Evolutionary conservation across 2,888 invertebrate species (phyloP).

Genomic region (Phoronis australis): DNA sequence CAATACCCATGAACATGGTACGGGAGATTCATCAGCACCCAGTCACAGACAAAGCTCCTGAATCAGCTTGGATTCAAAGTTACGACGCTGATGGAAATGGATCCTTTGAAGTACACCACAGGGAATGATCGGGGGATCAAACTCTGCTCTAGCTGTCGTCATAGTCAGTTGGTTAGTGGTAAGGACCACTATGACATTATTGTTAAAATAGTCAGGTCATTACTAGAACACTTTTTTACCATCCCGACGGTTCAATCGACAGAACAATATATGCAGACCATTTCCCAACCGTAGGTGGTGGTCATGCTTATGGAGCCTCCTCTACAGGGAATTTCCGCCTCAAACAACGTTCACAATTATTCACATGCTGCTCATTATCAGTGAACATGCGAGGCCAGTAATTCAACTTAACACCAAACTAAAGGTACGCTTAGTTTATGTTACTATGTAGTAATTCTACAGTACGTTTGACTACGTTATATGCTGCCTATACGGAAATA

Average conservation of each 20-base stretch:
- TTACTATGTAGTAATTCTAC: no score
- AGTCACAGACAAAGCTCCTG: slow-evolving; percentile 10
- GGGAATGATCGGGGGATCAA: slow-evolving; percentile 9
- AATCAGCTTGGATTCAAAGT: slow-evolving; percentile 13
- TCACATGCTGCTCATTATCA: slow-evolving; percentile 3
- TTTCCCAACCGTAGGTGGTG: no score
- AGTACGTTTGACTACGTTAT: no score
- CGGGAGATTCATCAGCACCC: slow-evolving; percentile 7
- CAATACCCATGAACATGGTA: slow-evolving; percentile 11
- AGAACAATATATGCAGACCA: slow-evolving; percentile 7
- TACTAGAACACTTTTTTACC: no score
- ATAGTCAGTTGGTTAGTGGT: slow-evolving; percentile 5
- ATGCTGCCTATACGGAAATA: no score
- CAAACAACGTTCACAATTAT: slow-evolving; percentile 1
- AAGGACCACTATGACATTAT: slow-evolving; percentile 2
- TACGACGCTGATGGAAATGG: slow-evolving; percentile 11
- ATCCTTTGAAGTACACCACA: slow-evolving; percentile 14
- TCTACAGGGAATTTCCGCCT: not conserved
- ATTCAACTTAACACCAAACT: not conserved
- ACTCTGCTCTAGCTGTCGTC: slow-evolving; percentile 8
- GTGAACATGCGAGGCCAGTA: not conserved
- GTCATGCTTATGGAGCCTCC: no score
- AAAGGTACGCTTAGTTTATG: not conserved
- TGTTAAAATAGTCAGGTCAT: slow-evolving; percentile 7
- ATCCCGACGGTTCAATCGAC: slow-evolving; percentile 4